Evolutionary conservation across 37 sponge, comb jelly and placozoan genomes (phyloP), one percentile per base, ranked within the genome.

Genomic region (Dysidea cf. avara): DNA sequence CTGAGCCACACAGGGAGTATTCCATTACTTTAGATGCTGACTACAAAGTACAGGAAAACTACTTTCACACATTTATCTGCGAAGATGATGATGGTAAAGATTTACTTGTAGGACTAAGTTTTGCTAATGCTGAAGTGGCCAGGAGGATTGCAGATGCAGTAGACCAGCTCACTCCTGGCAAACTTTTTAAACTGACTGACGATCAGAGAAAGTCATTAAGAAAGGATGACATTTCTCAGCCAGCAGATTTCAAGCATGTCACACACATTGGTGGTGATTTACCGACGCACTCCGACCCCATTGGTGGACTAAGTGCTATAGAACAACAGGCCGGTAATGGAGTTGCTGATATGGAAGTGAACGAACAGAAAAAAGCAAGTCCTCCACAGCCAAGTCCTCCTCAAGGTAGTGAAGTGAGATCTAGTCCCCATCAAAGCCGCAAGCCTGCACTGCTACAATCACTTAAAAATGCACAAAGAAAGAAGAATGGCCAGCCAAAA

Each of bases 61-160:
- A 83, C 36, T 83, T 83, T 28, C 84, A 83, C 37, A 39, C 64
- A 1, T 76, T 83, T 32, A 32, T 28, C 0, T 12, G 56, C 9
- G 20, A 40, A 22, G 36, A 25, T 11, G 17, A 33, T 26, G n/a
- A n/a, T n/a, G 77, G 55, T 14, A 14, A 3, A 28, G 61, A 58
- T 17, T 1, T 46, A 2, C 20, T n/a, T 20, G 71, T 26, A 52
- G 85, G 85, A 1, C n/a, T 85, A 7, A 64, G 57, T n/a, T 78
- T 78, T 57, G 36, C 74, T 12, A 56, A 85, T 33, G 71, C 25
- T 0, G 54, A 18, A 7, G 59, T 85, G 25, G 85, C 71, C 0
- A 54, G 46, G 53, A 77, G 58, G 47, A 28, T 72, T 28, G 26
- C 58, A 0, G 1, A 4, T 3, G 28, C 53, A 4, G 37, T 85